A percentile compares a stretch with the other conserved stretches of the same genome.
phyloP scores from a whole-genome alignment of 2,888 invertebrate genomes.

The Megamerina dolium region DNA sequence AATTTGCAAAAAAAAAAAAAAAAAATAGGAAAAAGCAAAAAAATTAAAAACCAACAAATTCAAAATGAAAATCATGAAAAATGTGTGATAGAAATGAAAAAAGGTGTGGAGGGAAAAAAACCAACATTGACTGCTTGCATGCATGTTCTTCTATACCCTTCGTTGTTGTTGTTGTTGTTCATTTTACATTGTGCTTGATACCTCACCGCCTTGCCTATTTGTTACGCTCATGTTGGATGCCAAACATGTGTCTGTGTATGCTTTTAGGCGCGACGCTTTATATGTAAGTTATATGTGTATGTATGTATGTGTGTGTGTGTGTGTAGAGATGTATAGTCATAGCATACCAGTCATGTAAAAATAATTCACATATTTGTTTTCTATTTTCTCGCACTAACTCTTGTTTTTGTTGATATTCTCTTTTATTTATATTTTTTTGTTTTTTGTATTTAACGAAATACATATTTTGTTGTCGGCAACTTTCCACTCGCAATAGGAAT shows the following conservation, averaged over 20 bases:
- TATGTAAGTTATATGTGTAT: too few relatives aligned
- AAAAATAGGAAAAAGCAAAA: too few relatives aligned
- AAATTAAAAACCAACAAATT: too few relatives aligned
- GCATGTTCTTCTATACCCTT: not conserved
- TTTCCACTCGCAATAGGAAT: too few relatives aligned
- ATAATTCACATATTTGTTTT: slow-evolving; percentile 16
- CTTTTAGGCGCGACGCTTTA: slow-evolving; percentile 8
- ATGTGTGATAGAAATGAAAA: too few relatives aligned
- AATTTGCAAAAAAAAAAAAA: slow-evolving; percentile 9
- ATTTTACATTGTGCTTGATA: not conserved
- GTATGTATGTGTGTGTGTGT: too few relatives aligned
- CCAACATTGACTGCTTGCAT: too few relatives aligned
- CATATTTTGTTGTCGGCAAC: slow-evolving; percentile 34
- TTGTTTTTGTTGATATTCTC: not conserved
- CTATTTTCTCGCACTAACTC: slow-evolving; percentile 14
- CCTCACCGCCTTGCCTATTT: not conserved
- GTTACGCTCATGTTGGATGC: too few relatives aligned
- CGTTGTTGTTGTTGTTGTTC: not conserved
- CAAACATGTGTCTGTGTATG: slow-evolving; percentile 1
- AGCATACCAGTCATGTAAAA: not conserved
- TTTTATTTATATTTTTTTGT: slow-evolving; percentile 2
- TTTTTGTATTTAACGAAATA: slow-evolving; percentile 17
- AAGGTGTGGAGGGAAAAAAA: too few relatives aligned
- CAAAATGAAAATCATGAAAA: too few relatives aligned
- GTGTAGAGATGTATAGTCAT: not conserved